phyloP scores from a whole-genome alignment of 92 coral and sea anemone genomes.

The Virgularia gustaviana region DNA sequence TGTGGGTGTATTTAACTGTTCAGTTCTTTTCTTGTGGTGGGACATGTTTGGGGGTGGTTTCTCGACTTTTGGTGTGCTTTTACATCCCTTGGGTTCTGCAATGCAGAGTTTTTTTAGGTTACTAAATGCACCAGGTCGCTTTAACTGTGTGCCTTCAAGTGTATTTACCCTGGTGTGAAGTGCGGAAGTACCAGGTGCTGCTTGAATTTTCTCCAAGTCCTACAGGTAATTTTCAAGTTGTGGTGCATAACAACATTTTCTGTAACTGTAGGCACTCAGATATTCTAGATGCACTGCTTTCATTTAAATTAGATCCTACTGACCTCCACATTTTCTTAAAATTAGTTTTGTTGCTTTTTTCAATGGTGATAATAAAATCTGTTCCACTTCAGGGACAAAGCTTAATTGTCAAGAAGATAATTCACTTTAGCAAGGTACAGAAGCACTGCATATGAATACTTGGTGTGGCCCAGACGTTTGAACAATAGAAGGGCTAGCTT shows the following conservation, averaged over 20 bases:
- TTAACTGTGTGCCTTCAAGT: conserved; percentile 9
- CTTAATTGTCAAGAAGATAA: not conserved
- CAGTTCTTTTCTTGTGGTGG: conserved; percentile 16
- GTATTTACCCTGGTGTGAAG: conserved; percentile 1
- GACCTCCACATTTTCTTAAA: conserved; percentile 7
- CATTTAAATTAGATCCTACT: not conserved
- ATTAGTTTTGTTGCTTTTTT: conserved; percentile 3
- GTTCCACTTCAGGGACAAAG: conserved; percentile 5
- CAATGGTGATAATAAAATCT: conserved; percentile 10
- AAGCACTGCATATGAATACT: conserved; percentile 2
- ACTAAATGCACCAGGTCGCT: conserved; percentile 14
- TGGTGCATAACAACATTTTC: not conserved
- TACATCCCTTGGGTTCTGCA: conserved; percentile 1
- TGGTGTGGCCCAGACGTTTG: conserved; percentile 1
- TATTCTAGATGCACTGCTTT: not conserved
- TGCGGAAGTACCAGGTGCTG: conserved; percentile 14
- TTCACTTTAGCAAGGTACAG: conserved; percentile 3
- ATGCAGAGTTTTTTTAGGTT: conserved; percentile 9
- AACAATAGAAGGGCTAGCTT: not conserved
- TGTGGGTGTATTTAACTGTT: conserved; percentile 1
- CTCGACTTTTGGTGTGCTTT: not conserved
- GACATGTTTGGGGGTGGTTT: not conserved
- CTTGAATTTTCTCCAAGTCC: no score
- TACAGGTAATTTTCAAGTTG: no score
- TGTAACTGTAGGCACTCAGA: conserved; percentile 1